These are phyloP conservation scores for Petrolisthes cinctipes DNA, from an alignment of 2,888 invertebrate species.

Conservation along the genomic window DNA sequence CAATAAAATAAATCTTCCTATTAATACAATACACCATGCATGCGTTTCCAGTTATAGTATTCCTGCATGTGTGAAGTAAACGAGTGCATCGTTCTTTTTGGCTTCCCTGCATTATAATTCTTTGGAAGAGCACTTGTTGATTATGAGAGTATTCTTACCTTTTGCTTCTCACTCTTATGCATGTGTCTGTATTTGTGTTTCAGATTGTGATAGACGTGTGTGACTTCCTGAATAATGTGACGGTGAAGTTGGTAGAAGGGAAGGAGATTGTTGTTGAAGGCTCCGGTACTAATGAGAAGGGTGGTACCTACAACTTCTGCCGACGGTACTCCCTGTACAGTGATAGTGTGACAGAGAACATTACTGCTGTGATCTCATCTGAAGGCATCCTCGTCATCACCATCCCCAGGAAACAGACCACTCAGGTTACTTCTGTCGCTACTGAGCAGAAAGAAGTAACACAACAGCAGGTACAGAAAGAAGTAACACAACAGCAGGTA, in stretches of 20 bases:
- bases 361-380: slow-evolving; percentile 11
- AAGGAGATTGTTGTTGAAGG: neutral
- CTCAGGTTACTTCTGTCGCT: neutral
- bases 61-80: no score
- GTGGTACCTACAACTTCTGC: neutral
- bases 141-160: neutral
- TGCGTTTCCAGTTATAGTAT: no score
- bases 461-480: no score
- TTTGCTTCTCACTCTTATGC: no score
- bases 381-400: slow-evolving; percentile 17
- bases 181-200: neutral
- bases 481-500: no score
- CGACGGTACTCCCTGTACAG: slow-evolving; percentile 1
- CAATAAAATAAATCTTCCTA: no score
- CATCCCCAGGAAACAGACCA: slow-evolving; percentile 7
- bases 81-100: no score
- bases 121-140: neutral
- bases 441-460: no score
- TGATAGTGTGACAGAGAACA: neutral
- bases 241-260: slow-evolving; percentile 15
- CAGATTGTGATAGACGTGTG: slow-evolving; percentile 25
- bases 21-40: no score
- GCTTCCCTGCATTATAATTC: neutral
- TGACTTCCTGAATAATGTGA: slow-evolving; percentile 22
- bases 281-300: slow-evolving; percentile 7